Evolutionary conservation across 2,113 vertebrate genomes (phyloP), one percentile per base, ranked within the genome.

Genomic region (Brachyhypopomus gauderio): DNA sequence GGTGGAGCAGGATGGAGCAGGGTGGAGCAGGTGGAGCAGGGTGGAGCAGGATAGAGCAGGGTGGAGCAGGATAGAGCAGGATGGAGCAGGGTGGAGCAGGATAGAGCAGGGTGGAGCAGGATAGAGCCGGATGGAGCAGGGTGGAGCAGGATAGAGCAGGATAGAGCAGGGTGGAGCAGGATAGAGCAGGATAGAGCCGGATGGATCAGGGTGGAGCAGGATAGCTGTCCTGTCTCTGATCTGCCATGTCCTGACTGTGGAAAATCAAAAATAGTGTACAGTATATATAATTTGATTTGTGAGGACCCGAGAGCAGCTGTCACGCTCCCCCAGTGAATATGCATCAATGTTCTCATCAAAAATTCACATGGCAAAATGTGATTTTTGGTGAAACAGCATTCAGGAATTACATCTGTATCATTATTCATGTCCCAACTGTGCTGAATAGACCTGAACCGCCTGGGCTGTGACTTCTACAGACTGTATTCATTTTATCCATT

Each of bases 301-400:
- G 66, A 70, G 36, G 66, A 70, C 41, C 66, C 7, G 66, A 34
- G 34, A 8, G 36, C 34, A 22, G 66, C 73, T 64, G 5, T 22
- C 2, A 25, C 20, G 70, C 60, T n/a, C 25, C 9, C 19, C 20
- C 11, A 17, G 17, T 73, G 78, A 63, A 72, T 79, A 72, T 79
- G 58, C 38, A 20, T 60, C 38, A 52, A n/a, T 7, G 22, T 22
- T 60, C 78, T 64, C 70, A 73, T 64, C 38, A 80, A 73, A 52
- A 41, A 52, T 80, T 72, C 41, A 72, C 70, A 5, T 22, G 6
- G 38, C 38, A 62, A 63, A 79, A 79, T 78, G 58, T 25, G 58
- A 58, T 52, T 62, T 75, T 38, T 58, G 41, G 30, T 62, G 73
- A 62, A 75, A 60, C 73, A 30, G n/a, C 56, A 16, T 22, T 70